Percentiles rank a stretch among this genome's conserved stretches.
phyloP scores from a whole-genome alignment of 2,113 vertebrate genomes.

The Paradisaea rubra region DNA sequence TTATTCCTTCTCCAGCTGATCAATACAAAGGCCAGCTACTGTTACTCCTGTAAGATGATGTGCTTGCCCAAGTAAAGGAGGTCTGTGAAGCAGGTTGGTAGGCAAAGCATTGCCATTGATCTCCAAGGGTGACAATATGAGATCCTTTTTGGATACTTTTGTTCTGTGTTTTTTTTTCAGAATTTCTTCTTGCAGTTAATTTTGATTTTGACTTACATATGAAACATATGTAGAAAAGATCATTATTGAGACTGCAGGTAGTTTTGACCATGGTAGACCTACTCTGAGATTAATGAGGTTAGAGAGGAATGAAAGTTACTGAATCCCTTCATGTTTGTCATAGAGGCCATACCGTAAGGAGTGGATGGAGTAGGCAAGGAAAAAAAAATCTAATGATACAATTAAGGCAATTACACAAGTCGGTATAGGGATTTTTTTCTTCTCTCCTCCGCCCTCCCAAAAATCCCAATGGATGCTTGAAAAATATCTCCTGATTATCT shows the following conservation, averaged over 20 bases:
- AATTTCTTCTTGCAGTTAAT: neutral
- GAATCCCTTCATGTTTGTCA: neutral
- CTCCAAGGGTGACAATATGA: neutral
- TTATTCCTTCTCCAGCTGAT: neutral
- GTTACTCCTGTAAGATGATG: neutral
- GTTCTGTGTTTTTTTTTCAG: neutral
- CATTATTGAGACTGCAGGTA: neutral
- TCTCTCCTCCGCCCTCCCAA: accelerated
- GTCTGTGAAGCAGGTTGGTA: neutral
- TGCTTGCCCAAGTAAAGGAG: neutral
- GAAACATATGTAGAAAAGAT: neutral
- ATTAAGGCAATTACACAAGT: neutral
- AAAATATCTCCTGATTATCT: neutral
- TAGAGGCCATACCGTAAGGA: neutral
- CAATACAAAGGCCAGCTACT: neutral
- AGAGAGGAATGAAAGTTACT: neutral
- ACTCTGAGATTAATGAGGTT: neutral
- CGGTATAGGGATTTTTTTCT: neutral
- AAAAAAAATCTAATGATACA: neutral
- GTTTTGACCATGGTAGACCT: neutral
- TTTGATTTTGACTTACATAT: neutral
- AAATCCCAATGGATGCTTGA: neutral
- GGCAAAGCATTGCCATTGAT: neutral
- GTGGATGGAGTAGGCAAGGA: neutral
- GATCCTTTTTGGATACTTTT: neutral